phyloP scores from a whole-genome alignment of 1,140 invertebrate species.

The Saccostrea cuccullata region DNA sequence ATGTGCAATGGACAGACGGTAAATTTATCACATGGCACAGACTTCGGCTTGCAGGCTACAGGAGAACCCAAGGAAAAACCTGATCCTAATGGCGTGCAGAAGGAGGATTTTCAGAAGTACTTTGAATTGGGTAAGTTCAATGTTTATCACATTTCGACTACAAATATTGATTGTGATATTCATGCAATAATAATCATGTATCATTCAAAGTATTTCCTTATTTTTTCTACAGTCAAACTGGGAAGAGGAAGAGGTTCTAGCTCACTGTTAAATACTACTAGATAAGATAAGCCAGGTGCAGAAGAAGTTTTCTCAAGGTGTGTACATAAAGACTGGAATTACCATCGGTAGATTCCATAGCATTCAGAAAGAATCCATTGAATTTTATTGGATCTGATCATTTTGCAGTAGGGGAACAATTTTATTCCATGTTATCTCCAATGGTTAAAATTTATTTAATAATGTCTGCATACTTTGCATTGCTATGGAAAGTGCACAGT shows the following conservation, averaged over 20 bases:
- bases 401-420: no score
- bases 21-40: neutral
- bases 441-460: no score
- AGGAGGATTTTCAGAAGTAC: neutral
- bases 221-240: neutral
- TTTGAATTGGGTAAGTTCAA: neutral
- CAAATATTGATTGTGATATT: no score
- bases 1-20: neutral
- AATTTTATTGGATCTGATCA: no score
- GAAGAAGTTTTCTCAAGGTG: neutral
- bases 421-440: no score
- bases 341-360: neutral
- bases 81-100: neutral
- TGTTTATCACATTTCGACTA: no score
- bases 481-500: no score
- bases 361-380: no score
- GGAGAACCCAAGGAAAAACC: neutral
- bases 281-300: neutral
- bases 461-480: no score
- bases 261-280: neutral
- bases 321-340: neutral
- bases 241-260: neutral
- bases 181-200: no score
- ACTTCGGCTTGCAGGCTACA: neutral
- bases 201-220: no score